Evolutionary conservation across 2,113 vertebrate species (phyloP), one percentile per base, ranked within the genome.

Genomic region (Labrus mixtus): DNA sequence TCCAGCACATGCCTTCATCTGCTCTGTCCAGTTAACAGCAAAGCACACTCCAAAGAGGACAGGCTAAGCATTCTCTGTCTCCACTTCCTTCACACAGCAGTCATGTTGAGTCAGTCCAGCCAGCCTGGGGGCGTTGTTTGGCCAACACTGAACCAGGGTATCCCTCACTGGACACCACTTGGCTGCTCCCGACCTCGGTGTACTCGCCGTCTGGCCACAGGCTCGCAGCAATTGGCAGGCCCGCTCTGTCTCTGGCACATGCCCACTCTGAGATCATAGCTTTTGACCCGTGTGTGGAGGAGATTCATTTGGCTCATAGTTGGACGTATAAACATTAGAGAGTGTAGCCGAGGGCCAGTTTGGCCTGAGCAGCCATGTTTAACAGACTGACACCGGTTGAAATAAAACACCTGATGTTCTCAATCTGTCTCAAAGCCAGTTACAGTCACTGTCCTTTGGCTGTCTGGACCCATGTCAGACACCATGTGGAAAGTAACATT

Each of bases 111-210:
- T 54, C 39, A 41, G 79, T 84, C 89, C 89, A 85, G 87, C 75
- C 76, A 66, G 86, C 90, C 92, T 63, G 79, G 75, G 84, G 91
- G 76, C 64, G 63, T 86, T 89, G 84, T 83, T 92, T 93, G 92
- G 87, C 87, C 85, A 78, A 59, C 68, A 53, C 65, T 71, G 45
- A 76, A 68, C 69, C 83, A 11, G 84, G 71, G 66, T 58, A 73
- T 84, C 84, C 90, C 90, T 90, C 88, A 62, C 85, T 66, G 90
- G 92, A 92, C 88, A 59, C 66, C 87, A 84, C 86, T 89, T 92
- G 91, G 92, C 91, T 87, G 76, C 62, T 73, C 48, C 83, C 84
- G 87, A 91, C 89, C 88, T 45, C 23, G 64, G 68, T 41, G 25
- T 56, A 29, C 84, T 78, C 68, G 56, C 79, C 85, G 84, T 89